phyloP scores from a whole-genome alignment of 2,113 vertebrate species.

The Blennius ocellaris region DNA sequence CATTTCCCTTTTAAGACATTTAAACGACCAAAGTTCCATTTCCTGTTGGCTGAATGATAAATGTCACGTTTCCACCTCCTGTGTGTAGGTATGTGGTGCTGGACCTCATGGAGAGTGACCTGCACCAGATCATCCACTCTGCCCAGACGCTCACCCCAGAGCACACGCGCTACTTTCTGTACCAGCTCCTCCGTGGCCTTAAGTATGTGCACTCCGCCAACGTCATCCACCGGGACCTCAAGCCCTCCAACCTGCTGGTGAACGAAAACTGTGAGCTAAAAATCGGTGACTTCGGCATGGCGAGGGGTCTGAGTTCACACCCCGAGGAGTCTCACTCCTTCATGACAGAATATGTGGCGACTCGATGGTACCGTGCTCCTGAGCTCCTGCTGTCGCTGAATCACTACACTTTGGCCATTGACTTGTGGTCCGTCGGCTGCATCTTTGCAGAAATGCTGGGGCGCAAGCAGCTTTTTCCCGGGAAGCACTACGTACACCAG shows the following conservation, averaged over 20 bases:
- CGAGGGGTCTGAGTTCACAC: slow-evolving; percentile 89
- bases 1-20: no score
- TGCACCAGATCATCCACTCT: slow-evolving; percentile 98
- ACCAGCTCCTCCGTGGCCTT: slow-evolving; percentile 95
- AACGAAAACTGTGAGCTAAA: slow-evolving; percentile 98
- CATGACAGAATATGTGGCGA: slow-evolving; percentile 97
- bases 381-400: slow-evolving; percentile 93
- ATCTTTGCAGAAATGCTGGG: slow-evolving; percentile 98
- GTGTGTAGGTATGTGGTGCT: slow-evolving; percentile 92
- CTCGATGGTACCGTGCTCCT: slow-evolving; percentile 95
- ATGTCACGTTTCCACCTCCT: background rate
- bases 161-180: slow-evolving; percentile 96
- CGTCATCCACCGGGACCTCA: slow-evolving; percentile 96
- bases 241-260: slow-evolving; percentile 94
- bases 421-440: slow-evolving; percentile 96
- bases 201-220: slow-evolving; percentile 98
- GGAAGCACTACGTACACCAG: slow-evolving; percentile 94
- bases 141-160: slow-evolving; percentile 89
- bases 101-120: slow-evolving; percentile 97
- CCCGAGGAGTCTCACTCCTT: slow-evolving; percentile 90
- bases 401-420: slow-evolving; percentile 93
- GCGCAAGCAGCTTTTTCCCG: slow-evolving; percentile 92
- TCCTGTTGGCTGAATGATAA: no score
- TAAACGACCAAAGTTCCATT: no score
- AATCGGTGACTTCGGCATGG: slow-evolving; percentile 98